These are phyloP conservation scores for Excalfactoria chinensis DNA, from an alignment of 2,113 vertebrate species.

Conservation along the genomic window DNA sequence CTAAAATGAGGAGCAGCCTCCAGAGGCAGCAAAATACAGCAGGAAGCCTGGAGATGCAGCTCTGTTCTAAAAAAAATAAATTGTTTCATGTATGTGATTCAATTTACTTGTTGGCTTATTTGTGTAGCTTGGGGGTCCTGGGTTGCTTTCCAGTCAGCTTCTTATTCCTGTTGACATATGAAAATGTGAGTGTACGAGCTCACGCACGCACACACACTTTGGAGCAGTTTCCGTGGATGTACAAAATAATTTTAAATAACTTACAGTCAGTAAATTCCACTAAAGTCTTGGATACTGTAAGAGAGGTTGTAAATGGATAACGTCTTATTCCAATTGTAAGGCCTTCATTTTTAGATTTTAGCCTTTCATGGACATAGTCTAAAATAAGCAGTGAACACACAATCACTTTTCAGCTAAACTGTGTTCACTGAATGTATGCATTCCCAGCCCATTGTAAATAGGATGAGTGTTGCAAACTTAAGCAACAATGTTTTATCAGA, in stretches of 20 bases:
- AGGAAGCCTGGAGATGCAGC: constrained; percentile 43
- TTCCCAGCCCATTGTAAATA: background rate
- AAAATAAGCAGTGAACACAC: background rate
- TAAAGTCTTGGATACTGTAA: background rate
- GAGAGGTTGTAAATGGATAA: background rate
- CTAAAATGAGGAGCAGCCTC: constrained; percentile 40
- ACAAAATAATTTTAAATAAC: background rate
- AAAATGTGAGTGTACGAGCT: constrained; percentile 18
- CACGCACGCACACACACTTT: background rate
- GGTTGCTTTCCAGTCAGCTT: background rate
- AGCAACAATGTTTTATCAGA: background rate
- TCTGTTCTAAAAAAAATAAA: constrained; percentile 39
- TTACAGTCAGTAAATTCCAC: background rate
- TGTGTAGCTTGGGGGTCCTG: constrained; percentile 11
- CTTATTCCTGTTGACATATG: constrained; percentile 24
- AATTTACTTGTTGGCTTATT: constrained; percentile 58
- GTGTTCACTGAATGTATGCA: background rate
- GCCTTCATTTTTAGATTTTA: background rate
- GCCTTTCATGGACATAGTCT: background rate
- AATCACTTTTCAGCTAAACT: background rate
- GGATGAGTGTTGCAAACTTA: background rate
- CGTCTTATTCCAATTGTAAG: background rate
- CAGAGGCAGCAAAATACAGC: constrained; percentile 67
- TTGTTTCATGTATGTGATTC: constrained; percentile 16
- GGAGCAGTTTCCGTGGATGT: background rate